phyloP scores from a whole-genome alignment of 2,888 invertebrate species.

The Cheilosia pagana region DNA sequence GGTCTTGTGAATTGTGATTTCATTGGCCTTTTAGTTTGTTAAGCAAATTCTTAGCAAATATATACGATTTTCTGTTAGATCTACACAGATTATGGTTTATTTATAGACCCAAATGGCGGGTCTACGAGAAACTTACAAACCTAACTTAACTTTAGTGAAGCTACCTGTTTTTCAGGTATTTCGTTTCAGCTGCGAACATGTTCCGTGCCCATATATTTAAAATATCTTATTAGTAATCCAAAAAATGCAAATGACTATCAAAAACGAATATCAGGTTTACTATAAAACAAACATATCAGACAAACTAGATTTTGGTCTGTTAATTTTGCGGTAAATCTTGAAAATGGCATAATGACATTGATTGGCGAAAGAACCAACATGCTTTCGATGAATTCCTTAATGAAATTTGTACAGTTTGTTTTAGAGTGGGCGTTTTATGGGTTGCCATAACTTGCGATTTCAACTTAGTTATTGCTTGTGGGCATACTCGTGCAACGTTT shows the following conservation, averaged over 20 bases:
- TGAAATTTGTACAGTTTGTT: neutral
- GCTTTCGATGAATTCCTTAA: neutral
- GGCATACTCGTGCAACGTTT: too few species aligned
- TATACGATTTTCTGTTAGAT: neutral
- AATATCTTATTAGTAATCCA: constrained; percentile 25
- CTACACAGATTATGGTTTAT: neutral
- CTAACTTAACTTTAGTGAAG: neutral
- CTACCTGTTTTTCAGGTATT: constrained; percentile 30
- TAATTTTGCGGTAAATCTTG: constrained; percentile 7
- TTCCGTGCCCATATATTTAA: constrained; percentile 25
- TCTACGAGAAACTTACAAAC: too few species aligned
- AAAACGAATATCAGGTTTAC: constrained; percentile 34
- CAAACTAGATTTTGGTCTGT: constrained; percentile 34
- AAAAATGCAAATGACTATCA: constrained; percentile 35
- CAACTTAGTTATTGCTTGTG: neutral
- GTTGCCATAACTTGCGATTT: neutral
- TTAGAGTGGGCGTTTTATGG: neutral
- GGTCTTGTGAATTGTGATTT: neutral
- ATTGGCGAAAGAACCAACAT: constrained; percentile 7
- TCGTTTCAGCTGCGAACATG: constrained; percentile 7
- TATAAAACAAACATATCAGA: constrained; percentile 7
- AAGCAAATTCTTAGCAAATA: neutral
- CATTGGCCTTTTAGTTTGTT: neutral
- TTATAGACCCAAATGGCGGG: neutral
- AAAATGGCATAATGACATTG: constrained; percentile 26